Conservation (phyloP, 2,888 invertebrate genomes). For the Folsomia candida region DNA sequence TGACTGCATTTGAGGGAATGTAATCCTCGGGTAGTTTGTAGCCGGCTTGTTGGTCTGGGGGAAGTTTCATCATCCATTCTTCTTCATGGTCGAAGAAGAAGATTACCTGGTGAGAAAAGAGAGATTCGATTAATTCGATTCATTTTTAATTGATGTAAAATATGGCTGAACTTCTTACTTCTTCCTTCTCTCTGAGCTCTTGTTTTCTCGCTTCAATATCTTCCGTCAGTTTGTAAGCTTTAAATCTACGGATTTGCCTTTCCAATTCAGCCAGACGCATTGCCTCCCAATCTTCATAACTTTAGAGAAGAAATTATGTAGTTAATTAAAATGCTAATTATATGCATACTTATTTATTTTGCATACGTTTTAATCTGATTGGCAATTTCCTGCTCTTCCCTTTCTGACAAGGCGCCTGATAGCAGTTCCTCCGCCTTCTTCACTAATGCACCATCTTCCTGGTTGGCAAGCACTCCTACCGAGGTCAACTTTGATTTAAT, state of each 20-base stretch:
- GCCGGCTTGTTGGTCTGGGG: constrained; percentile 34
- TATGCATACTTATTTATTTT: too few species aligned
- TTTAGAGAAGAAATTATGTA: too few species aligned
- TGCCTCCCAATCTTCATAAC: constrained; percentile 62
- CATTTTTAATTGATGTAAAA: too few species aligned
- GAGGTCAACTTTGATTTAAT: constrained; percentile 24
- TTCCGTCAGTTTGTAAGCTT: constrained; percentile 56
- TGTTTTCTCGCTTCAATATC: constrained; percentile 64
- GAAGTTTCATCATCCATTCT: constrained; percentile 53
- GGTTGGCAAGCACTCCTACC: constrained; percentile 15
- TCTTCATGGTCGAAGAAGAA: constrained; percentile 79
- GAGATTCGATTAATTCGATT: too few species aligned
- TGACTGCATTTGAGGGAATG: constrained; percentile 23
- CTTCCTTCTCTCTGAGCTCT: constrained; percentile 62
- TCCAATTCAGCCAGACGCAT: constrained; percentile 61
- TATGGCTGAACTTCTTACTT: too few species aligned
- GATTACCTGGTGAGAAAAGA: too few species aligned
- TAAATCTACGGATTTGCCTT: constrained; percentile 61
- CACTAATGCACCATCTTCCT: constrained; percentile 21
- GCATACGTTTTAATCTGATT: constrained; percentile 62
- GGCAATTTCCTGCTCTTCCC: constrained; percentile 62
- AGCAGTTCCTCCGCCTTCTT: constrained; percentile 41
- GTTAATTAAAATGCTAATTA: too few species aligned
- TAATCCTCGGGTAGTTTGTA: constrained; percentile 32
- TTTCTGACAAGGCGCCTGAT: constrained; percentile 56